A percentile compares a stretch with the other conserved stretches of the same genome.
Evolutionary conservation across 2,113 vertebrate species (phyloP).

Genomic region (Notiomystis cincta): DNA sequence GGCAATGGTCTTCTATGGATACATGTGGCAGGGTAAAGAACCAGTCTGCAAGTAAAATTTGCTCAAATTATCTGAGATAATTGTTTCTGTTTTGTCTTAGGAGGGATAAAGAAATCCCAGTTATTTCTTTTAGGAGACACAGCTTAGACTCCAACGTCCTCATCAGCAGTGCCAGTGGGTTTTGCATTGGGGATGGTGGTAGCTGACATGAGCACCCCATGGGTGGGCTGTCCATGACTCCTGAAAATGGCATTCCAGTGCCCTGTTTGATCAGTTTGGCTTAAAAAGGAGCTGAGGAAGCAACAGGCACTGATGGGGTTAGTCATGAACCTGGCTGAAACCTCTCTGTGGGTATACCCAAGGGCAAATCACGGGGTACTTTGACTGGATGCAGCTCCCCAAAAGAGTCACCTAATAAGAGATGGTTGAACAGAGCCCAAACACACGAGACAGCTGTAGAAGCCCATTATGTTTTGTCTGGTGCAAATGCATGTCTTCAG

Average conservation of each 20-base stretch:
- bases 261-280: neutral
- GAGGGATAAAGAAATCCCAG: neutral
- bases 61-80: neutral
- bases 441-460: neutral
- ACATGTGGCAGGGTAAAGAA: rapidly evolving
- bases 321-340: neutral
- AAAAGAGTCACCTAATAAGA: neutral
- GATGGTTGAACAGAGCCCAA: neutral
- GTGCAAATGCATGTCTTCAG: neutral
- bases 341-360: rapidly evolving
- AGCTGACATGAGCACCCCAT: neutral
- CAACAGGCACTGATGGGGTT: neutral
- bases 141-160: neutral
- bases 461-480: neutral
- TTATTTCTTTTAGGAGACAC: neutral
- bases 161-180: neutral
- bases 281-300: neutral
- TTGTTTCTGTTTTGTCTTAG: neutral
- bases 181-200: neutral
- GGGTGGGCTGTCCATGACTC: neutral
- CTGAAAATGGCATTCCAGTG: neutral
- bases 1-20: neutral
- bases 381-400: rapidly evolving
- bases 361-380: rapidly evolving
- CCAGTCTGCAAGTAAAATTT: neutral